Conservation (phyloP, 2,888 invertebrate species). For the Tenthredo amoena region DNA sequence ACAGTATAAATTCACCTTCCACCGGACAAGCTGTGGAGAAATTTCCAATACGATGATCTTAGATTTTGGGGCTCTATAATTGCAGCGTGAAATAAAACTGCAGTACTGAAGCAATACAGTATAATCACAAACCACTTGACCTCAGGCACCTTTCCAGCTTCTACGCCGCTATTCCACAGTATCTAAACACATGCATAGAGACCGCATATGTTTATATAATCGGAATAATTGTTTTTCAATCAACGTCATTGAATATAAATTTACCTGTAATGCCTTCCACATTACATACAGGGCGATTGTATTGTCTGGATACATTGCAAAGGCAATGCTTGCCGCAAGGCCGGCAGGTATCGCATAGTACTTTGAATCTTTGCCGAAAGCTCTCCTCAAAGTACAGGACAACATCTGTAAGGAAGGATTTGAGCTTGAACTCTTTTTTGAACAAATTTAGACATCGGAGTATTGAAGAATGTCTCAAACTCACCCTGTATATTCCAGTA, state of each 20-base stretch:
- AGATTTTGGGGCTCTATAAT: slow-evolving; percentile 89
- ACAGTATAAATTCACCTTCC: slow-evolving; percentile 79
- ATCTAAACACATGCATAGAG: slow-evolving; percentile 78
- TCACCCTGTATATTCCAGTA: slow-evolving; percentile 84
- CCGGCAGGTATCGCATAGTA: slow-evolving; percentile 86
- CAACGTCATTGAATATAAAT: slow-evolving; percentile 49
- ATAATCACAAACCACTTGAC: slow-evolving; percentile 86
- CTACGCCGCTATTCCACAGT: slow-evolving; percentile 86
- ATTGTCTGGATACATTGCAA: slow-evolving; percentile 87
- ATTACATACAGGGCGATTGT: slow-evolving; percentile 90
- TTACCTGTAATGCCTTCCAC: slow-evolving; percentile 91
- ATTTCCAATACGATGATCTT: slow-evolving; percentile 91
- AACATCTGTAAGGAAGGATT: slow-evolving; percentile 79
- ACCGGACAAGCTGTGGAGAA: slow-evolving; percentile 87
- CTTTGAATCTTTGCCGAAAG: slow-evolving; percentile 82
- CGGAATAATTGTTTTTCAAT: not conserved
- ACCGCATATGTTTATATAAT: not conserved
- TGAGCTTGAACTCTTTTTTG: not conserved
- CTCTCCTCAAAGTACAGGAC: slow-evolving; percentile 84
- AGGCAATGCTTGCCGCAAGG: slow-evolving; percentile 85
- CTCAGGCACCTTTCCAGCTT: slow-evolving; percentile 83
- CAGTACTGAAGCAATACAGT: slow-evolving; percentile 88
- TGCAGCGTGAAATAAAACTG: slow-evolving; percentile 88
- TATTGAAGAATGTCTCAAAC: not conserved
- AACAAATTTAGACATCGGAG: not conserved